Percentiles rank a stretch among this genome's conserved stretches.
These are phyloP conservation scores for Sebastes steindachneri DNA, from an alignment of 2,797 vertebrate genomes.

Conservation along the genomic window DNA sequence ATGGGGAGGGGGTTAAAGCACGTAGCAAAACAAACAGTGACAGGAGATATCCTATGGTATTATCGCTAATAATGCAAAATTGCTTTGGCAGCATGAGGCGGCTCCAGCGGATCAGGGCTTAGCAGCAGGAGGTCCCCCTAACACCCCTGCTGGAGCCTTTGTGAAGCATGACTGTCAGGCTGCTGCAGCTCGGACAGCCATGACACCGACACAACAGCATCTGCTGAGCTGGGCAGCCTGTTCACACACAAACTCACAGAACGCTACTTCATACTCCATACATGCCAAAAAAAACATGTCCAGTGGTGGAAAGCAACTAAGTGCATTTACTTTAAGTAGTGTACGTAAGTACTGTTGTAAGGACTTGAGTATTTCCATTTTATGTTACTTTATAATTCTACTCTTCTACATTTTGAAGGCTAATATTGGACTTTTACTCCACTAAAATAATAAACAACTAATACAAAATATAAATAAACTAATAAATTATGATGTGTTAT, in stretches of 20 bases:
- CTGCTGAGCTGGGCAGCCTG: conserved; percentile 68
- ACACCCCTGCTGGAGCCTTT: conserved; percentile 66
- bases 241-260: conserved; percentile 29
- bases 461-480: no score
- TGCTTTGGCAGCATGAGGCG: conserved; percentile 76
- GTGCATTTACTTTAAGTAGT: no score
- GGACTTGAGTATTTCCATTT: no score
- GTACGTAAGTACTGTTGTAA: no score
- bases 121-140: conserved; percentile 68
- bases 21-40: conserved; percentile 52
- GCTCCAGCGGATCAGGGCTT: conserved; percentile 73
- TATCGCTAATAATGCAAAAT: conserved; percentile 72
- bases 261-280: background rate
- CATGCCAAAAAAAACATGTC: background rate
- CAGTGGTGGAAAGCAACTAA: background rate
- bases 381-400: no score
- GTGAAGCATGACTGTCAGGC: conserved; percentile 50
- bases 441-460: no score
- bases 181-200: conserved; percentile 46
- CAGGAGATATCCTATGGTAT: conserved; percentile 61
- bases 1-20: accelerated
- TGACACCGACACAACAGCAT: conserved; percentile 59
- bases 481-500: no score
- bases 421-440: no score
- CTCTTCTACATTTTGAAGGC: accelerated